Conservation (phyloP, 2,113 vertebrate genomes). For the Malurus alboscapulatus region DNA sequence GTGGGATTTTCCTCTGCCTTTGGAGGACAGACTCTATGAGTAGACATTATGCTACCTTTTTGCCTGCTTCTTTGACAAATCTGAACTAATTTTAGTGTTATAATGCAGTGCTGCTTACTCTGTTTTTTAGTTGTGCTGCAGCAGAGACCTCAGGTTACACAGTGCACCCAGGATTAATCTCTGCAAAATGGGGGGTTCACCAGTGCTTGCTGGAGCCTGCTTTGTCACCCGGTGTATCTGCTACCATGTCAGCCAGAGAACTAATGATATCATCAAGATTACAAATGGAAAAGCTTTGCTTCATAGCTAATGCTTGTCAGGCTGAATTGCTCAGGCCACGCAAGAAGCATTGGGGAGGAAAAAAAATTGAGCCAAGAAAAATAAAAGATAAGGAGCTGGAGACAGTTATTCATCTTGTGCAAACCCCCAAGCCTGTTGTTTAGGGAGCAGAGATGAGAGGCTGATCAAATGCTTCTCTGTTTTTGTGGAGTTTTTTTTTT, state of each 20-base stretch:
- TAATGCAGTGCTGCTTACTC: neutral
- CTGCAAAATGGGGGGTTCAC: neutral
- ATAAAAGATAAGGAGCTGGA: neutral
- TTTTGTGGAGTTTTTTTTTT: neutral
- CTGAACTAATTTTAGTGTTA: neutral
- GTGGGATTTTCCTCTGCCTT: neutral
- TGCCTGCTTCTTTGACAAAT: neutral
- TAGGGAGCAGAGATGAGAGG: neutral
- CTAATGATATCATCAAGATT: neutral
- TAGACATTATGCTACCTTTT: neutral
- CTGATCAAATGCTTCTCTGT: neutral
- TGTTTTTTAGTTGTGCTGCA: neutral
- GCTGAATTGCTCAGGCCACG: neutral
- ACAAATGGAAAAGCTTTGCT: conserved; percentile 5
- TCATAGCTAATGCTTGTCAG: neutral
- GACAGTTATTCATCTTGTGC: neutral
- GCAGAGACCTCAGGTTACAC: neutral
- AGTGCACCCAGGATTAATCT: neutral
- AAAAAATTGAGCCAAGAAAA: neutral
- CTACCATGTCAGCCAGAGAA: neutral
- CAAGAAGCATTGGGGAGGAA: neutral
- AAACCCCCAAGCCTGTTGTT: accelerated
- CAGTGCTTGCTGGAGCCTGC: neutral
- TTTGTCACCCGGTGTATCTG: neutral
- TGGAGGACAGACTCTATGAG: neutral